Base-by-base conservation (phyloP, 2,113 vertebrate genomes). In the Gopherus flavomarginatus region DNA sequence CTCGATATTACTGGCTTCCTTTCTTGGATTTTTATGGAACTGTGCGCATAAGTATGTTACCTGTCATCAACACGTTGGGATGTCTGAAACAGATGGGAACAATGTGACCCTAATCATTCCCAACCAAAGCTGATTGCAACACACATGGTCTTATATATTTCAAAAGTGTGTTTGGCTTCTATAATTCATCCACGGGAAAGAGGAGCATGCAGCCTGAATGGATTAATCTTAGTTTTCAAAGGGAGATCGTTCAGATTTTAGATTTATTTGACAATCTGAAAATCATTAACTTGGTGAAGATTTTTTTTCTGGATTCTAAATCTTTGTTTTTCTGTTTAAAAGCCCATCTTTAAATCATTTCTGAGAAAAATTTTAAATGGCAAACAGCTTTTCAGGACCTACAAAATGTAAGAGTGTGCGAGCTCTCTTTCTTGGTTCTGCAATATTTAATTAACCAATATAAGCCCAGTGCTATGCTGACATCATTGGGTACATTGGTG, bases 11-110 rank as follows among this genome's bases (percentile, higher is more conserved):
- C 6, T 10, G 27, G 26, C 12, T 93, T 86, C 1, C 62, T 89
- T 27, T n/a, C 83, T 65, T 0, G 0, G 44, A 11, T 83, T 90
- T 52, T 54, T 29, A 59, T 3, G 8, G 89, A 90, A 80, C 7
- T 4, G 8, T 84, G 14, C 49, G 77, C 52, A 92, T 86, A 47
- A 80, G 16, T 35, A 82, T 89, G 92, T 94, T 84, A 35, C 11
- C 77, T 54, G 24, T 69, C 19, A 52, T 86, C 89, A 83, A 80
- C 24, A 3, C 42, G 54, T 80, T 9, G 83, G 57, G 50, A 90
- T 72, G 93, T 86, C 78, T 89, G 56, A 94, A 95, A 81, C 49
- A 86, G 72, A 89, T 52, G 9, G n/a, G 1, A 93, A 88, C 47
- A 84, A 27, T 14, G 86, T 59, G 79, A 93, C 85, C 65, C 57